Conservation (phyloP, 2,797 vertebrate species). For the Aplochiton taeniatus region DNA sequence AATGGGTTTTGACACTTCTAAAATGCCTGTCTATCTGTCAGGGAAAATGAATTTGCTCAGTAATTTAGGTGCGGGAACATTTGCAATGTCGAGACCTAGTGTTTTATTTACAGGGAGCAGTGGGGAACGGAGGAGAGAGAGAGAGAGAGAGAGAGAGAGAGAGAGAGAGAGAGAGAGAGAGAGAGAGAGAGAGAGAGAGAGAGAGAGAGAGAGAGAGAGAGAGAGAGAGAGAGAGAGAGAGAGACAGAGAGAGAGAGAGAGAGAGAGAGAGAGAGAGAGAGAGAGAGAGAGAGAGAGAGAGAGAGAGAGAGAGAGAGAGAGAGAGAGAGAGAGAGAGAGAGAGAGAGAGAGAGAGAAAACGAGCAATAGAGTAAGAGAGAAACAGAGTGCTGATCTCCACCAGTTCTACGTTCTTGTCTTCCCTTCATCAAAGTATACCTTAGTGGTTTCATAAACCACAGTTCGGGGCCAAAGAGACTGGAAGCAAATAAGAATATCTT, state of each 20-base stretch:
- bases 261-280: too few relatives aligned
- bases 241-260: background rate
- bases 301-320: too few relatives aligned
- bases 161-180: background rate
- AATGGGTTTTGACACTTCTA: slow-evolving; percentile 45
- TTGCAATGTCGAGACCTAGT: slow-evolving; percentile 25
- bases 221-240: background rate
- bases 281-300: background rate
- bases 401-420: slow-evolving; percentile 4
- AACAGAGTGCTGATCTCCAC: background rate
- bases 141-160: background rate
- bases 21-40: slow-evolving; percentile 23
- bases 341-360: background rate
- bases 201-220: too few relatives aligned
- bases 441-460: slow-evolving; percentile 15
- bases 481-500: slow-evolving; percentile 17
- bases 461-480: slow-evolving; percentile 27
- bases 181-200: background rate
- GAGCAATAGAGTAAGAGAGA: background rate
- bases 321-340: too few relatives aligned
- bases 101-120: slow-evolving; percentile 3
- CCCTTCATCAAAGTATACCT: slow-evolving; percentile 7
- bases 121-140: background rate
- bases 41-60: slow-evolving; percentile 15
- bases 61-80: slow-evolving; percentile 13